These are phyloP conservation scores for Asbolus verrucosus DNA, from an alignment of 1,140 invertebrate genomes.

Conservation along the genomic window DNA sequence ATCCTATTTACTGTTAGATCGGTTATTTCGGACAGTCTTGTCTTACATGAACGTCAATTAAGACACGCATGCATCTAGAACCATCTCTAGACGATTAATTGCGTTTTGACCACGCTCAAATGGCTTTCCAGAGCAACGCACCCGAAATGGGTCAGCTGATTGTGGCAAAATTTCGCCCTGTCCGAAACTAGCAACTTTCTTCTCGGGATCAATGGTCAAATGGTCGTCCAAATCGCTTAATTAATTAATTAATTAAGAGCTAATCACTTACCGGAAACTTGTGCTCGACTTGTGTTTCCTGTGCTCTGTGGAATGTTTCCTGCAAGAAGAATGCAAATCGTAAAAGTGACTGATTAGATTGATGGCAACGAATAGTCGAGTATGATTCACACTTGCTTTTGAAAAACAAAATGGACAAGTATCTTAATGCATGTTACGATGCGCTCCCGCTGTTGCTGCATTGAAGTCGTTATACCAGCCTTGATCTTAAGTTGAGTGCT, in stretches of 20 bases:
- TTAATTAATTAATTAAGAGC: slow-evolving; percentile 36
- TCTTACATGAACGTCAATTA: no score
- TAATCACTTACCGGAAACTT: slow-evolving; percentile 62
- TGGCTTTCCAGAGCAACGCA: slow-evolving; percentile 20
- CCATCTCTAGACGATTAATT: slow-evolving; percentile 10
- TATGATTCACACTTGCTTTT: slow-evolving; percentile 1
- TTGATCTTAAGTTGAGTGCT: slow-evolving; percentile 6
- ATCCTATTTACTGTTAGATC: no score
- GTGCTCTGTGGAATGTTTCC: slow-evolving; percentile 63
- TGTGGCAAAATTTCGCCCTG: slow-evolving; percentile 27
- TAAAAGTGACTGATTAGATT: slow-evolving; percentile 4
- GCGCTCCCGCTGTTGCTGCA: no score
- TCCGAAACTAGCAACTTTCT: no score
- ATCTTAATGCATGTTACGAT: background rate
- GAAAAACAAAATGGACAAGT: slow-evolving; percentile 3
- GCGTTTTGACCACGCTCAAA: background rate
- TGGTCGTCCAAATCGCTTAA: background rate
- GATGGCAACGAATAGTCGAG: slow-evolving; percentile 36
- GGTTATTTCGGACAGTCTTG: no score
- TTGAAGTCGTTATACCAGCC: no score
- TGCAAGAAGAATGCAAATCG: slow-evolving; percentile 56
- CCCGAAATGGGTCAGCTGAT: slow-evolving; percentile 24
- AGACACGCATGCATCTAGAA: no score
- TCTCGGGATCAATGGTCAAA: no score
- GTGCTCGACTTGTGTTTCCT: slow-evolving; percentile 62